Conservation (phyloP, 2,888 invertebrate species). For the Automeris io region DNA sequence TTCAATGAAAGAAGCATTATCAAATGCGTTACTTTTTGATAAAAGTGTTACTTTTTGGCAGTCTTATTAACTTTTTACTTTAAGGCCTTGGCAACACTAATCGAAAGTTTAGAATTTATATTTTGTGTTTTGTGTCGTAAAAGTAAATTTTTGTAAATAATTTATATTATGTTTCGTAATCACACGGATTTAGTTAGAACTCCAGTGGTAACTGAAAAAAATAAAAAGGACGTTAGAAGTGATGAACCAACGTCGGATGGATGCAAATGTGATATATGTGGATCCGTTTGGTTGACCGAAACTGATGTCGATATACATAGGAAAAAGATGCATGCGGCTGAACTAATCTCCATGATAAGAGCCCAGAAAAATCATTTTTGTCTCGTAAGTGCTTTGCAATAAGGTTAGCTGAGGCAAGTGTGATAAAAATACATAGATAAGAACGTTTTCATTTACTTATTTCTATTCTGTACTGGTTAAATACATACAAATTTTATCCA, state of each 20-base stretch:
- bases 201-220: not conserved
- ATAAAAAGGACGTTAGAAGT: not conserved
- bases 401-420: too few species aligned
- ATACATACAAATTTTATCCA: too few species aligned
- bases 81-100: too few species aligned
- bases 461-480: too few species aligned
- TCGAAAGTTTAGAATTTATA: too few species aligned
- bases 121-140: too few species aligned
- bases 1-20: too few species aligned
- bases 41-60: too few species aligned
- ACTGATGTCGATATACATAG: conserved; percentile 43
- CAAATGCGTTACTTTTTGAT: too few species aligned
- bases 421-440: too few species aligned
- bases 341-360: not conserved
- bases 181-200: not conserved
- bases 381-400: conserved; percentile 19
- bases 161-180: conserved; percentile 4
- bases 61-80: too few species aligned
- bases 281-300: conserved; percentile 31
- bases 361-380: conserved; percentile 12
- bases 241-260: not conserved
- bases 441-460: too few species aligned
- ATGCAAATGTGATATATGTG: conserved; percentile 30
- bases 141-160: not conserved
- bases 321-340: conserved; percentile 18